Base-by-base conservation (phyloP, 2,797 vertebrate species). In the Phalloptychus januarius region DNA sequence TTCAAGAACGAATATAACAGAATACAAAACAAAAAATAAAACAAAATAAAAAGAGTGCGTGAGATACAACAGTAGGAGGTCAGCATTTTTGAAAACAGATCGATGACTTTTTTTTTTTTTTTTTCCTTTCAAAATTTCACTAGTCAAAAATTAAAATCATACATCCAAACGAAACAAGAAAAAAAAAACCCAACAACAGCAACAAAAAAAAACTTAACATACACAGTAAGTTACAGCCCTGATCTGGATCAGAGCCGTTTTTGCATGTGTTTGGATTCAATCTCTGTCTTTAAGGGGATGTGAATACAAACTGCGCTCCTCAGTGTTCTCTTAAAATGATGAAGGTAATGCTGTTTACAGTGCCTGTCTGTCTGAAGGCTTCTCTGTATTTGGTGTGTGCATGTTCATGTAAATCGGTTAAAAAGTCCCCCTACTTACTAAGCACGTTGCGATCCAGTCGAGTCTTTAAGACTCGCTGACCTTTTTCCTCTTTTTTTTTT, bases 21-120 rank as follows among this genome's bases (percentile, higher is more conserved):
- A 89, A 85, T 33, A 25, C n/a, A 42, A 40, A 25, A 38, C 58
- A 38, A 38, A 45, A 38, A 38, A 45, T 5, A 23, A 23, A 46
- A 45, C 1, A 40, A 65, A 33, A 36, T 36, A 4, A 61, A n/a
- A 31, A 44, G 93, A 93, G 93, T 94, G 93, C 89, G 91, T 90
- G 88, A 93, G 90, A 94, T 88, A 95, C 94, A 95, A 95, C 94
- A 95, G 94, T 95, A 94, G 91, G 93, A 94, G 95, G 95, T 95
- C 94, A 94, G 94, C 92, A 92, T 95, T 93, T 52, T 94, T 91
- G 88, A 93, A 93, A 95, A 94, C 86, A 82, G 86, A 94, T 92
- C 87, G 91, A 93, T 85, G 79, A 94, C 91, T 91, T 89, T 91
- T 94, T 93, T 93, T 44, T 44, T 46, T 42, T 23, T 94, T 91